Evolutionary conservation across 2,888 invertebrate genomes (phyloP).

Genomic region (Chaitophorus viminalis): DNA sequence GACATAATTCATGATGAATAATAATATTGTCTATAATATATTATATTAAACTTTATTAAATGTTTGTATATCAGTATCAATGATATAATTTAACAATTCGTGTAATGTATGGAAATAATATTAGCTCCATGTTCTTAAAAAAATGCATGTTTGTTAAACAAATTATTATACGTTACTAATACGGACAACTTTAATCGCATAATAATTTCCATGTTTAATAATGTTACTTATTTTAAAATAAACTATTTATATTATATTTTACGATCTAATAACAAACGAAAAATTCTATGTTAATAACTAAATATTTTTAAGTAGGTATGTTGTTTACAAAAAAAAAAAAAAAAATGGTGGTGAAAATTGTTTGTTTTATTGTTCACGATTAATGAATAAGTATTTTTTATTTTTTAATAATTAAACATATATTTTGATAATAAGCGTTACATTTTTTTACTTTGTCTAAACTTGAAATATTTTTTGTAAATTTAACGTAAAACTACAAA

Average conservation of each 20-base stretch:
- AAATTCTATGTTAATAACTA: not conserved
- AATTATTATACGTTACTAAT: slow-evolving; percentile 49
- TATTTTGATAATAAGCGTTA: not conserved
- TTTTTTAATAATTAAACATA: not conserved
- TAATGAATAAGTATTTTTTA: slow-evolving; percentile 3
- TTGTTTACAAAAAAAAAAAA: not conserved
- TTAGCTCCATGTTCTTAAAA: not conserved
- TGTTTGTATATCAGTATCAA: not conserved
- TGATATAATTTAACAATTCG: no score
- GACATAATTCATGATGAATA: not conserved
- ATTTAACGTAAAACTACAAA: not conserved
- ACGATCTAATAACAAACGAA: not conserved
- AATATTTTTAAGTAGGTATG: not conserved
- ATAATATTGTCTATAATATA: not conserved
- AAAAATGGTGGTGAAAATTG: no score
- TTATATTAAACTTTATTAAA: not conserved
- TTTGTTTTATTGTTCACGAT: not conserved
- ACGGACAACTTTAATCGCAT: slow-evolving; percentile 33
- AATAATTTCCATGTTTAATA: slow-evolving; percentile 3
- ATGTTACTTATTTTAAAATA: not conserved
- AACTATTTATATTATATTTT: not conserved
- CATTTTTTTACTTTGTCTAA: not conserved
- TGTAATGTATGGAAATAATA: no score
- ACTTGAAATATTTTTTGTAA: not conserved
- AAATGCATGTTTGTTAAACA: not conserved